Percentiles rank a stretch among this genome's conserved stretches.
phyloP scores from a whole-genome alignment of 2,797 vertebrate genomes.

The Phataginus tricuspis region DNA sequence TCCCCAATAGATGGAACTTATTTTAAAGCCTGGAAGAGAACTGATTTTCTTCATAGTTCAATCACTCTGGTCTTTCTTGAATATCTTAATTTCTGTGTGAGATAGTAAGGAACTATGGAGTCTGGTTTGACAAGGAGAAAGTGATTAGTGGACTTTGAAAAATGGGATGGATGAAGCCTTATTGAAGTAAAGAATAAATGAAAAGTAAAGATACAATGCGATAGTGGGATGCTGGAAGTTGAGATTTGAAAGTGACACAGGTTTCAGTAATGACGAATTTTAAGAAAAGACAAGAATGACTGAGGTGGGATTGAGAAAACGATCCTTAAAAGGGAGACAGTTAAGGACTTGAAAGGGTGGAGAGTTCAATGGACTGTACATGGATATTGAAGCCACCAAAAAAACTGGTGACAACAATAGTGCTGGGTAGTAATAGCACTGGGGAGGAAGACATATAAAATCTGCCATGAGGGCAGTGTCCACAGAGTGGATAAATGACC shows the following conservation, averaged over 20 bases:
- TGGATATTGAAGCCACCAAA: neutral
- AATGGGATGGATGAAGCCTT: neutral
- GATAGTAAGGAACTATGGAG: neutral
- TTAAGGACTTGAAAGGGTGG: neutral
- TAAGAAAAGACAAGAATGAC: neutral
- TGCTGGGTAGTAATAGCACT: neutral
- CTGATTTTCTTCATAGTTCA: neutral
- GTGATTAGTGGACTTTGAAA: neutral
- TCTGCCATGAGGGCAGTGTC: neutral
- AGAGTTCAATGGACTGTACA: neutral
- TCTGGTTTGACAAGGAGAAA: neutral
- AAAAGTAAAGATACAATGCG: neutral
- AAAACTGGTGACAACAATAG: neutral
- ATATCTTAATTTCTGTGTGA: neutral
- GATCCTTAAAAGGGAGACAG: neutral
- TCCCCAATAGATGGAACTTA: neutral
- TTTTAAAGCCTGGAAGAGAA: neutral
- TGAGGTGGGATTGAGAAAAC: neutral
- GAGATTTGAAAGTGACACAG: neutral
- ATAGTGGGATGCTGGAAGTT: neutral
- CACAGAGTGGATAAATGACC: neutral
- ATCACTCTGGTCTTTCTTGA: neutral
- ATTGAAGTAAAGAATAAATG: neutral
- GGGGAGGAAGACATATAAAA: neutral
- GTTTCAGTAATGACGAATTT: neutral